phyloP scores from a whole-genome alignment of 1,140 invertebrate genomes.

The Oedothorax gibbosus region DNA sequence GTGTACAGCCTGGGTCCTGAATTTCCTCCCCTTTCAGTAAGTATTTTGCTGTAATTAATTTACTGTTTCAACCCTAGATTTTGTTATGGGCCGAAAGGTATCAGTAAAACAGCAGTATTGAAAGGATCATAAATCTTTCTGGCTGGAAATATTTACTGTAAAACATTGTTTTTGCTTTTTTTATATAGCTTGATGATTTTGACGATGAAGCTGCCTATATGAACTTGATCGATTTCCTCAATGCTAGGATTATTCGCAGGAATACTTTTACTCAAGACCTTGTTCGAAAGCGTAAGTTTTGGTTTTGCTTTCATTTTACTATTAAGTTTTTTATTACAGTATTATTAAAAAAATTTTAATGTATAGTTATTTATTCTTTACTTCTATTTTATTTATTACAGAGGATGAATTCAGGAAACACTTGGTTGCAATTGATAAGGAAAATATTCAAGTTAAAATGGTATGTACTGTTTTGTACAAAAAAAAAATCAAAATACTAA shows the following conservation, averaged over 20 bases:
- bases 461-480: constrained; percentile 21
- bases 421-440: constrained; percentile 66
- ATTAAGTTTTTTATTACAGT: no score
- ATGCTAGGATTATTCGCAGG: constrained; percentile 77
- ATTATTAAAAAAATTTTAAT: background rate
- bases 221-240: constrained; percentile 77
- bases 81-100: no score
- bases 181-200: constrained; percentile 68
- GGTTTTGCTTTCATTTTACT: background rate
- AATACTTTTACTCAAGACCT: constrained; percentile 71
- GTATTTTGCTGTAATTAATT: no score
- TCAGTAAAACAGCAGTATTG: no score
- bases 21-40: no score
- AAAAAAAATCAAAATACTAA: no score
- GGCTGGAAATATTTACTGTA: no score
- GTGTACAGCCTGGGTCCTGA: no score
- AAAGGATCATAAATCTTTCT: no score
- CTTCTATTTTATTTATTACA: constrained; percentile 61
- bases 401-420: constrained; percentile 65
- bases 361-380: background rate
- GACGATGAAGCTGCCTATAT: constrained; percentile 75
- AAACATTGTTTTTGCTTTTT: no score
- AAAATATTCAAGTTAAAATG: constrained; percentile 64
- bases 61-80: no score
- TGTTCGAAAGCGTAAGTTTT: constrained; percentile 71